These are phyloP conservation scores for Porites lobata DNA, from an alignment of 92 coral and sea anemone genomes.

Conservation along the genomic window DNA sequence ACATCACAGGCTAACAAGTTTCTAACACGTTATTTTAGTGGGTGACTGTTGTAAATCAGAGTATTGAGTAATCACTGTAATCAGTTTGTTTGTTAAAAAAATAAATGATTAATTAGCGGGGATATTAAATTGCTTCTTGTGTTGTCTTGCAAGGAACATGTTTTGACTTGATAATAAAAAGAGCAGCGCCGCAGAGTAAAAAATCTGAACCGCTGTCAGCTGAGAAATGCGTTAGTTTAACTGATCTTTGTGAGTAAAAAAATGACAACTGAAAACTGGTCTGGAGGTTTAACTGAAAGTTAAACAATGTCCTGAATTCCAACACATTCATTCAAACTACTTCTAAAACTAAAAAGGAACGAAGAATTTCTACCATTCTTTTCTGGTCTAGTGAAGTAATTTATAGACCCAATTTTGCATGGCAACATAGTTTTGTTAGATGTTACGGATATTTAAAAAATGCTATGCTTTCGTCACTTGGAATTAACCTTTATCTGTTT, in stretches of 20 bases:
- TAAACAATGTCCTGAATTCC: too few relatives aligned
- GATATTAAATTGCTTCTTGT: neutral
- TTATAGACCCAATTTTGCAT: too few relatives aligned
- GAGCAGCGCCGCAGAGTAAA: neutral
- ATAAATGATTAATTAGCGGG: neutral
- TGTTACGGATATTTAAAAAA: neutral
- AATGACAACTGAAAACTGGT: too few relatives aligned
- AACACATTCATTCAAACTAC: too few relatives aligned
- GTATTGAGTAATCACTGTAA: neutral
- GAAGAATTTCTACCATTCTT: neutral
- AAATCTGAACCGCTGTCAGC: too few relatives aligned
- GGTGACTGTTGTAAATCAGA: neutral
- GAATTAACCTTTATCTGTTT: constrained; percentile 11
- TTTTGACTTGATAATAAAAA: constrained; percentile 15
- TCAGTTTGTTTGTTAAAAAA: neutral
- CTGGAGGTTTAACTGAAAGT: too few relatives aligned
- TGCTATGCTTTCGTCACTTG: neutral
- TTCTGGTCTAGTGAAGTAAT: neutral
- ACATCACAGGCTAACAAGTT: neutral
- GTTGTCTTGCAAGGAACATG: constrained; percentile 8
- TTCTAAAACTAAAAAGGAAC: too few relatives aligned
- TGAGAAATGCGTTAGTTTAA: too few relatives aligned
- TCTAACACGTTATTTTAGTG: neutral
- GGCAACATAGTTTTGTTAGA: neutral
- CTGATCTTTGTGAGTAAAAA: too few relatives aligned